phyloP scores from a whole-genome alignment of 1,140 invertebrate species.

The Cataglyphis hispanica region DNA sequence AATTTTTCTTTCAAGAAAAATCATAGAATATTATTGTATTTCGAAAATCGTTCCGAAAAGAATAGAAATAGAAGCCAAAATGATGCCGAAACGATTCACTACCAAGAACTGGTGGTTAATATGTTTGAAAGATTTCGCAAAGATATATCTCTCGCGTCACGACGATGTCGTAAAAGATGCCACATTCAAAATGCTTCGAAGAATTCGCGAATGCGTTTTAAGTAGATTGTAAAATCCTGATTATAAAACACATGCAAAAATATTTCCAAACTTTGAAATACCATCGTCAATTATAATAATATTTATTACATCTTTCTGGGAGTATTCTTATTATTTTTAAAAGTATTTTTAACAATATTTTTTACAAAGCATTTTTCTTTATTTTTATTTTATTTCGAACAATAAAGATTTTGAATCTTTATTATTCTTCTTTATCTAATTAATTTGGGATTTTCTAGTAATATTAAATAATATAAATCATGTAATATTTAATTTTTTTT shows the following conservation, averaged over 20 bases:
- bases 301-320: not conserved
- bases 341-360: not conserved
- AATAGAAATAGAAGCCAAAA: slow-evolving; percentile 36
- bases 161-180: slow-evolving; percentile 41
- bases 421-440: not conserved
- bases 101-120: slow-evolving; percentile 61
- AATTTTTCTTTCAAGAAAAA: not conserved
- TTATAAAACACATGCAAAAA: slow-evolving; percentile 30
- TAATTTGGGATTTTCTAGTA: not conserved
- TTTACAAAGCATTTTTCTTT: not conserved
- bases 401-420: not conserved
- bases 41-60: slow-evolving; percentile 58
- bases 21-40: not conserved
- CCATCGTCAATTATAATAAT: not conserved
- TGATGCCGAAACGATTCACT: slow-evolving; percentile 53
- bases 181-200: slow-evolving; percentile 1
- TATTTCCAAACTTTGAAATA: not conserved
- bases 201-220: slow-evolving; percentile 24
- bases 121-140: slow-evolving; percentile 43
- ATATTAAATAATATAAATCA: not conserved
- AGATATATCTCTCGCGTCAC: slow-evolving; percentile 55
- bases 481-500: not conserved
- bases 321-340: not conserved
- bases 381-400: not conserved
- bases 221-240: slow-evolving; percentile 4